Percentiles rank a stretch among this genome's conserved stretches.
Conservation (phyloP, 2,113 vertebrate genomes). For the Urocolius indicus region DNA sequence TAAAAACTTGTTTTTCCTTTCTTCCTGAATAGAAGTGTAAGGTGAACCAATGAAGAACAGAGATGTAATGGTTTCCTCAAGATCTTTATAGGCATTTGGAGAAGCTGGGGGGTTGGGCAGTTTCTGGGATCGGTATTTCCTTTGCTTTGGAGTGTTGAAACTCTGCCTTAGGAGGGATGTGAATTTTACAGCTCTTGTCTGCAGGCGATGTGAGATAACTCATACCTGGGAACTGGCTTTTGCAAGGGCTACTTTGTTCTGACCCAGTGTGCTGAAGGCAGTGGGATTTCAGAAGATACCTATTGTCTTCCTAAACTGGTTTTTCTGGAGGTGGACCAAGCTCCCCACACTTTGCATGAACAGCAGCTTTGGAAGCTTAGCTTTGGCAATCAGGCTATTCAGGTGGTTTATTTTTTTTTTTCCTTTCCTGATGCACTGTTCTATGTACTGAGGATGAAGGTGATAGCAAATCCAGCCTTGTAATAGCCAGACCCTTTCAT, state of each 20-base stretch:
- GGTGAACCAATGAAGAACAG: not conserved
- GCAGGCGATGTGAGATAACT: not conserved
- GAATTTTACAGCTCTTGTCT: constrained; percentile 1
- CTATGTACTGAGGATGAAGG: not conserved
- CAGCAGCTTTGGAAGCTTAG: not conserved
- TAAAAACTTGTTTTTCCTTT: not conserved
- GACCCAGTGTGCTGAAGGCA: not conserved
- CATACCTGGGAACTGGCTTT: not conserved
- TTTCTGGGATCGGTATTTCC: not conserved
- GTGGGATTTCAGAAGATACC: not conserved
- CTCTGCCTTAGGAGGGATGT: not conserved
- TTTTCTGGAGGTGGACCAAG: not conserved
- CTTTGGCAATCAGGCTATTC: not conserved
- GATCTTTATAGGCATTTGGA: not conserved
- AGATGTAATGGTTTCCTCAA: not conserved
- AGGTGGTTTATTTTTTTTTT: not conserved
- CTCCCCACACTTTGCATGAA: not conserved
- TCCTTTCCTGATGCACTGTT: not conserved
- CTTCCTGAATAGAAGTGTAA: not conserved
- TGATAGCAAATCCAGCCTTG: not conserved
- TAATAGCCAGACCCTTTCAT: not conserved
- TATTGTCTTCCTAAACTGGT: not conserved
- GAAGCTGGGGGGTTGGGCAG: not conserved
- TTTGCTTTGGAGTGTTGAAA: constrained; percentile 17
- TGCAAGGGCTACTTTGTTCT: constrained; percentile 12